phyloP scores from a whole-genome alignment of 2,797 vertebrate species.

The Acridotheres tristis region DNA sequence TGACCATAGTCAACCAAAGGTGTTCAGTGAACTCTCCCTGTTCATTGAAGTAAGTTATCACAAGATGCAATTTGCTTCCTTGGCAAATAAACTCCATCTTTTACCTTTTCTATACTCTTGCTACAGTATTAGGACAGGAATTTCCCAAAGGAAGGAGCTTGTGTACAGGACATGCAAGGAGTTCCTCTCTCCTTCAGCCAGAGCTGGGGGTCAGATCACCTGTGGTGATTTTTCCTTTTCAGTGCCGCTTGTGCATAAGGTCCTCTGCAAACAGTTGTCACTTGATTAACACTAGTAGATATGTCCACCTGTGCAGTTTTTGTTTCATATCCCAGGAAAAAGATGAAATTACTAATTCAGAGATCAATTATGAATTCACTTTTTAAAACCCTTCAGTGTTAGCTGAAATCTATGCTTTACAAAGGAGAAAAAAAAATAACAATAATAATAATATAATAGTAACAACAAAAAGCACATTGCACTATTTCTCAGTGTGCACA shows the following conservation, averaged over 20 bases:
- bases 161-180: background rate
- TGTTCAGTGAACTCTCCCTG: background rate
- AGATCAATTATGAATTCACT: background rate
- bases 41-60: background rate
- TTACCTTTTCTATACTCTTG: background rate
- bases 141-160: background rate
- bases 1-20: background rate
- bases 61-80: background rate
- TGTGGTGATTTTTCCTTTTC: background rate
- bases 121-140: background rate
- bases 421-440: background rate
- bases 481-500: background rate
- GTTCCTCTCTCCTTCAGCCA: background rate
- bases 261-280: background rate
- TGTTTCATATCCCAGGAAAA: background rate
- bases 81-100: background rate
- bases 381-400: background rate
- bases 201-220: background rate
- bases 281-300: background rate
- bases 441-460: background rate
- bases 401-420: background rate
- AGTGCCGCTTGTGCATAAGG: background rate
- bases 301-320: background rate
- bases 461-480: background rate
- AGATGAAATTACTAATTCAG: background rate